These are phyloP conservation scores for Drosophila stalkeri DNA, from an alignment of 2,888 invertebrate species.

Conservation along the genomic window DNA sequence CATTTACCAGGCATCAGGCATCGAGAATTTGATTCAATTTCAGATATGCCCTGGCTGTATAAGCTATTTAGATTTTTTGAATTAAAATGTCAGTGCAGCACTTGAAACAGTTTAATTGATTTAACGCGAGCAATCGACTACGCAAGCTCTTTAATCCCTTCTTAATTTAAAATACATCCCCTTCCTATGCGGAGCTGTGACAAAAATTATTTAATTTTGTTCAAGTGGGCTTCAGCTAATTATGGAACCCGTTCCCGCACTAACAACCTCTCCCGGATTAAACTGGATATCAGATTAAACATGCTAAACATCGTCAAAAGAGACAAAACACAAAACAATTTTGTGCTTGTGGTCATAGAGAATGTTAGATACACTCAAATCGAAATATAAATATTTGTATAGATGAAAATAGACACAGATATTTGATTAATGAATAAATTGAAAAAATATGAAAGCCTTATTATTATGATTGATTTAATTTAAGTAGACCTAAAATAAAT, in stretches of 20 bases:
- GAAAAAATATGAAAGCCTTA: background rate
- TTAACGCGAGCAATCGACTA: constrained; percentile 40
- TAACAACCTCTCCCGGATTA: background rate
- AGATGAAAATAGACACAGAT: too few relatives aligned
- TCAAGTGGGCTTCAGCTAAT: constrained; percentile 61
- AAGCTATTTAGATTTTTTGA: constrained; percentile 43
- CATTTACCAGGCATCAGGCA: constrained; percentile 4
- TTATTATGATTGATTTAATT: background rate
- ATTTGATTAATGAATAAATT: background rate
- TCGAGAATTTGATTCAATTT: constrained; percentile 63
- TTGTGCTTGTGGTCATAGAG: background rate
- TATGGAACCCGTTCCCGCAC: constrained; percentile 33
- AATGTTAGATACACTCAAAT: constrained; percentile 8
- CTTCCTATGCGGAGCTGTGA: constrained; percentile 50
- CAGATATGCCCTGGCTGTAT: constrained; percentile 48
- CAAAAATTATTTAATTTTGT: constrained; percentile 61
- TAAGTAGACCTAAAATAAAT: background rate
- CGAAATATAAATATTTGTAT: too few relatives aligned
- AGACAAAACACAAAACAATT: background rate
- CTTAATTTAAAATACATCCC: constrained; percentile 18
- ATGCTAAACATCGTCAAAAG: constrained; percentile 21
- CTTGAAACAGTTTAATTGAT: constrained; percentile 33
- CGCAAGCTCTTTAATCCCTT: constrained; percentile 51
- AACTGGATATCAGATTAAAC: constrained; percentile 31
- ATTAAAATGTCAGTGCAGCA: constrained; percentile 47